Evolutionary conservation across 2,113 vertebrate species (phyloP).

Genomic region (Eulemur rufifrons): DNA sequence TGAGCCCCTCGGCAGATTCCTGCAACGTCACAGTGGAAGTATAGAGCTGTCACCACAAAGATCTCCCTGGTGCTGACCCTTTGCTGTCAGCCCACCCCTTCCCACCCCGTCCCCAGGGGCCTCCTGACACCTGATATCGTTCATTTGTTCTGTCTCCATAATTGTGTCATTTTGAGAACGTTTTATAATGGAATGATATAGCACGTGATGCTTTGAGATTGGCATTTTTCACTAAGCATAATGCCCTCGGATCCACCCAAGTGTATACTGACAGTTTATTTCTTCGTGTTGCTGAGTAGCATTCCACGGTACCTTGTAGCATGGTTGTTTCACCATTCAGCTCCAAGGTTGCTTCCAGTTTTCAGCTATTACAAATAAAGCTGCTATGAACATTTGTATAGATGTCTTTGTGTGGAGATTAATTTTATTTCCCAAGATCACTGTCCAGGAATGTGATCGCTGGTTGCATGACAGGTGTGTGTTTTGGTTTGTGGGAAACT

Average conservation of each 20-base stretch:
- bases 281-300: background rate
- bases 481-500: background rate
- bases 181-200: background rate
- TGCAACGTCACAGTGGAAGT: background rate
- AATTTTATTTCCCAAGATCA: background rate
- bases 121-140: background rate
- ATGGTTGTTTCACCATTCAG: background rate
- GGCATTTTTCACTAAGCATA: background rate
- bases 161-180: background rate
- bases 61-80: background rate
- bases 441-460: no score
- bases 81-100: no score
- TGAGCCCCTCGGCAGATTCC: background rate
- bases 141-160: background rate
- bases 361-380: background rate
- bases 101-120: no score
- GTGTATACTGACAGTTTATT: accelerated
- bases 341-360: background rate
- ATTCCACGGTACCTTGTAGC: background rate
- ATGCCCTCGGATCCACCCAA: background rate
- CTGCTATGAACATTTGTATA: background rate
- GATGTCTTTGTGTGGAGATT: background rate
- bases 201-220: background rate
- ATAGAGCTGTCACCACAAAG: background rate
- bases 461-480: background rate